phyloP scores from a whole-genome alignment of 2,797 vertebrate genomes.

The Pipistrellus kuhlii region DNA sequence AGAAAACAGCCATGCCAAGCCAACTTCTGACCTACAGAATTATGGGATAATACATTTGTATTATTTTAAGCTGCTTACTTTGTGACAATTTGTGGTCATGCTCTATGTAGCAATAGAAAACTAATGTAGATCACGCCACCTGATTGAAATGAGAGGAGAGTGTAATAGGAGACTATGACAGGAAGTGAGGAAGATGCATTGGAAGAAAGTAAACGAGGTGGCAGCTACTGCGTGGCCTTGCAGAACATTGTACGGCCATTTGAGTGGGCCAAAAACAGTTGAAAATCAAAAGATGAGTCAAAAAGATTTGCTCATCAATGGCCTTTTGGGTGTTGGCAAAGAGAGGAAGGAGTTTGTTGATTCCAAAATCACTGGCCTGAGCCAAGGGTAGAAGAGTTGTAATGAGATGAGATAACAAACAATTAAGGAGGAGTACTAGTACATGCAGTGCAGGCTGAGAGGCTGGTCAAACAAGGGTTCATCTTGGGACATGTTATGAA shows the following conservation, averaged over 20 bases:
- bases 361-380: not conserved
- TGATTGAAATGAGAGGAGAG: not conserved
- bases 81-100: not conserved
- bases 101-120: conserved; percentile 27
- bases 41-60: conserved; percentile 16
- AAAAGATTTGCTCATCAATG: not conserved
- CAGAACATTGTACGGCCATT: not conserved
- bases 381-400: not conserved
- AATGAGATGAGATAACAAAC: conserved; percentile 23
- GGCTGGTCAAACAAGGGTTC: not conserved
- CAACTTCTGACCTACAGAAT: not conserved
- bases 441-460: not conserved
- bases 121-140: not conserved
- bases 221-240: not conserved
- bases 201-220: not conserved
- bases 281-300: conserved; percentile 38
- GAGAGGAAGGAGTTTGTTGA: not conserved
- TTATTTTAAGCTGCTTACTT: conserved; percentile 22
- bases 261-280: not conserved
- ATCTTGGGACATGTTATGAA: not conserved
- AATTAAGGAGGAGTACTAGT: not conserved
- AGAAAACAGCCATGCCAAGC: not conserved
- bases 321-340: not conserved
- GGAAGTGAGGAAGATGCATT: not conserved
- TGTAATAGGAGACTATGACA: not conserved